phyloP scores from a whole-genome alignment of 1,140 invertebrate species.

The Drusus annulatus region DNA sequence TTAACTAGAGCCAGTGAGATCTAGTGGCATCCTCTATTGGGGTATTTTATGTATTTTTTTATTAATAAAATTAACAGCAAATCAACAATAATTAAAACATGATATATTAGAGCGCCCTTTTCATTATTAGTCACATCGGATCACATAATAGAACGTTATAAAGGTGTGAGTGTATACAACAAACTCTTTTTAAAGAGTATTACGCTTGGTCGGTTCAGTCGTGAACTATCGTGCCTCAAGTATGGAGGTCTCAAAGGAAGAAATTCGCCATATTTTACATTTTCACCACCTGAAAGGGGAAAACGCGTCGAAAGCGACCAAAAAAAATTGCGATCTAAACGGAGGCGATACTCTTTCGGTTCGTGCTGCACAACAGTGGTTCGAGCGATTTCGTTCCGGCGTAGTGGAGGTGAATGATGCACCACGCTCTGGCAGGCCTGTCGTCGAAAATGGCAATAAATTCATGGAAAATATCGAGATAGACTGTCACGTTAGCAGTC shows the following conservation, averaged over 20 bases:
- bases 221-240: slow-evolving; percentile 36
- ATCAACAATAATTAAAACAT: no score
- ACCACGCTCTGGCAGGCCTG: slow-evolving; percentile 23
- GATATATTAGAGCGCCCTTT: no score
- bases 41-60: no score
- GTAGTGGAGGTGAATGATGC: slow-evolving; percentile 23
- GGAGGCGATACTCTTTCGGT: slow-evolving; percentile 14
- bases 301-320: slow-evolving; percentile 12
- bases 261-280: slow-evolving; percentile 28
- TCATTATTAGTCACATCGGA: no score
- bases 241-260: slow-evolving; percentile 21
- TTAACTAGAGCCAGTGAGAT: no score
- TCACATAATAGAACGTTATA: no score
- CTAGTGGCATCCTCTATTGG: no score
- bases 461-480: slow-evolving; percentile 20
- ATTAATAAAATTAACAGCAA: no score
- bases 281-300: slow-evolving; percentile 20
- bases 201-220: slow-evolving; percentile 56
- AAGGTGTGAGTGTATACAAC: background rate
- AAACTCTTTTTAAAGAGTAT: slow-evolving; percentile 12
- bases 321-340: slow-evolving; percentile 19
- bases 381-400: background rate
- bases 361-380: slow-evolving; percentile 27
- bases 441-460: slow-evolving; percentile 22
- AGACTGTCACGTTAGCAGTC: slow-evolving; percentile 11